phyloP scores from a whole-genome alignment of 2,888 invertebrate genomes.

The Eumacrocentrus americanus region DNA sequence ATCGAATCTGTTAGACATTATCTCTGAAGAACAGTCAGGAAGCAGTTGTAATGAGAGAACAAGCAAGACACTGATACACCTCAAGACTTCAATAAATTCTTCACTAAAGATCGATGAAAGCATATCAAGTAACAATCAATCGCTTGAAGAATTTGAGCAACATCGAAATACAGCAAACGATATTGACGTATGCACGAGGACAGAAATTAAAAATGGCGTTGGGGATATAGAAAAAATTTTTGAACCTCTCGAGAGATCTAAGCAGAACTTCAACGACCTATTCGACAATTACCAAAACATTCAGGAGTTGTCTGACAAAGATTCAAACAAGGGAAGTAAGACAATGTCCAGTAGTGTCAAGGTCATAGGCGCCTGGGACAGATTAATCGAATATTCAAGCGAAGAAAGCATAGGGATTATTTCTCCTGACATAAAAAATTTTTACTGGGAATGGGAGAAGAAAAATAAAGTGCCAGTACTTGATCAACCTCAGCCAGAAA shows the following conservation, averaged over 20 bases:
- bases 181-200: too few relatives aligned
- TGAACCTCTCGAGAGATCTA: not conserved
- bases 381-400: conserved; percentile 30
- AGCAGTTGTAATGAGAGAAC: conserved; percentile 41
- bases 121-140: too few relatives aligned
- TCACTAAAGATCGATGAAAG: too few relatives aligned
- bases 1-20: conserved; percentile 46
- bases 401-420: conserved; percentile 32
- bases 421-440: not conserved
- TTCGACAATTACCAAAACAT: not conserved
- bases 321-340: not conserved
- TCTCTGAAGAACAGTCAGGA: conserved; percentile 48
- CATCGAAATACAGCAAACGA: too few relatives aligned
- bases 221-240: not conserved
- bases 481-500: too few relatives aligned
- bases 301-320: not conserved
- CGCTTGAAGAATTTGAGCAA: too few relatives aligned
- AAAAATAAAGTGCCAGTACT: not conserved
- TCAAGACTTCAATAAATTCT: not conserved
- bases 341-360: not conserved
- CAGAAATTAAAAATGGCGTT: not conserved
- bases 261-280: too few relatives aligned
- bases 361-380: not conserved
- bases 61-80: not conserved
- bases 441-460: not conserved